Base-by-base conservation (phyloP, 1,140 invertebrate genomes). In the Drosophila teissieri region DNA sequence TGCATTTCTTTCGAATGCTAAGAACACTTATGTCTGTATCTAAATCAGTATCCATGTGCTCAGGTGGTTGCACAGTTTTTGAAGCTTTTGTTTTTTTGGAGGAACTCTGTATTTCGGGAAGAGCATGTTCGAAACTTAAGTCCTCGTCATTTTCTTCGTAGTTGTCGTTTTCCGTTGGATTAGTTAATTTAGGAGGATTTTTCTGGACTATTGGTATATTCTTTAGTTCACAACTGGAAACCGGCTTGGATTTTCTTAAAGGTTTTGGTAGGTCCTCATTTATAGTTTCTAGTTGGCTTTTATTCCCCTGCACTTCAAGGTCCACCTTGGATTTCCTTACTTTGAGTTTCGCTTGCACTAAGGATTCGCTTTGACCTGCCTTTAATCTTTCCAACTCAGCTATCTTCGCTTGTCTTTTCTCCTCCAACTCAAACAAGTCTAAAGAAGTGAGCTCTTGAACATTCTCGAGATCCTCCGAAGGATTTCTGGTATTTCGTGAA, bases 391-490 rank as follows among this genome's bases (percentile, higher is more conserved):
- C 19, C 1, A 27, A 1, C 4, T 44, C 22, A 3, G 14, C 31
- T 14, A 44, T 45, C 7, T 17, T 24, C 10, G 10, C 36, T 10
- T 34, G 24, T 8, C n/a, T 36, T 1, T 17, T 39, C 34, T 63
- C 63, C 12, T 42, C 45, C 4, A 11, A 4, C 5, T 63, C 46
- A 19, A 68, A 68, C 10, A 52, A 48, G n/a, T 44, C 27, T 22
- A 65, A 24, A 1, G 63, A 51, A n/a, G 31, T 36, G 0, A 24
- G 5, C 1, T 68, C 64, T 6, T 31, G 46, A 7, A 63, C 11
- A 10, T 11, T 51, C 0, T 17, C 36, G 3, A 15, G 4, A 5
- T 51, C 24, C 5, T 64, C 6, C 4, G 19, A 4, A 10, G 7
- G 0, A 4, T 12, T 8, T 1, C 12, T 49, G 0, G 7, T 19